Base-by-base conservation (phyloP, 2,797 vertebrate genomes). In the Onychomys arenicola region DNA sequence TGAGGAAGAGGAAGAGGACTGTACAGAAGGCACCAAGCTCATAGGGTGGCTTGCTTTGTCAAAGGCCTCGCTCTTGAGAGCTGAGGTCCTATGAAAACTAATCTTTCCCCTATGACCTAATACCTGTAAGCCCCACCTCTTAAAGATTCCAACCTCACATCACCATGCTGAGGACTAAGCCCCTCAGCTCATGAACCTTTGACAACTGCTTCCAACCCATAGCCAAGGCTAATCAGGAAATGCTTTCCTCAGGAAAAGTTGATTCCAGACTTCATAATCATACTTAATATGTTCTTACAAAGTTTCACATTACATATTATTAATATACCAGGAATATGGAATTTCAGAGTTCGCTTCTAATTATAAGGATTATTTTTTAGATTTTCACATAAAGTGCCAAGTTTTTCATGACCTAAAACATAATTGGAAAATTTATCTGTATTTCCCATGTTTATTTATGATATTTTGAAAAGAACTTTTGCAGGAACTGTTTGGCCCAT, bases 301-400 rank as follows among this genome's bases (percentile, higher is more conserved):
- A 55, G 67, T 57, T 65, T 93, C 65, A 2, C 32, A 29, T 65
- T 23, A 73, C 7, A 16, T 75, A 14, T 81, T 87, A 34, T 69
- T 83, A 75, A 55, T 69, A 83, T 25, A 52, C 17, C 5, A 43
- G 67, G 61, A 75, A 57, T 71, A 46, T 93, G 49, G 69, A 89
- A 83, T 76, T 92, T 80, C 32, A 94, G 88, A 92, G 84, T 92
- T 95, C 6, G 86, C 34, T 94, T 97, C 34, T 52, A 46, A 78
- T 88, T 95, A 67, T 90, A 78, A 37, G 93, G 27, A 46, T 43
- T 23, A 16, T 4, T 55, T 73, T 92, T 29, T 37, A 37, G 37
- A 37, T 73, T 88, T 81, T 88, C 76, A 78, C 17, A 32, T 49
- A 57, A 59, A 75, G 23, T 16, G n/a, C 63, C 14, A 23, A 32